Evolutionary conservation across 2,888 invertebrate genomes (phyloP), one percentile per base, ranked within the genome.

Genomic region (Euphydryas editha): DNA sequence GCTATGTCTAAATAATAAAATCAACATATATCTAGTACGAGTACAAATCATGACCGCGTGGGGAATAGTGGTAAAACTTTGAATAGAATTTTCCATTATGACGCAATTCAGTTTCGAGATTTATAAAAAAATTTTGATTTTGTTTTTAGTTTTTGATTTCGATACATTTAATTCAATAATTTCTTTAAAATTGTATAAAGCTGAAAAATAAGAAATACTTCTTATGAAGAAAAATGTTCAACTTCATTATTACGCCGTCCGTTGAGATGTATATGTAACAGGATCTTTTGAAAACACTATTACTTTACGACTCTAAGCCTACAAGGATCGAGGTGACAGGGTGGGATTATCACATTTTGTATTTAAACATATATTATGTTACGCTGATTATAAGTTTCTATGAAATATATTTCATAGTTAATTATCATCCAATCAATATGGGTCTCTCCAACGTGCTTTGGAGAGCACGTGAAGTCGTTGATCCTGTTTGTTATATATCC

Each of bases 261-360:
- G 57, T 42, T 21, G 57, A 60, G 59, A 60, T 59, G 30, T 54
- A 56, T 24, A 49, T 57, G 46, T 60, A 60, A 59, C 51, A 62
- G 37, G 47, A 49, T 37, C 57, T 62, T 59, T 68, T 60, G 65
- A 65, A 62, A 59, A 59, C 59, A 62, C 56, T 62, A 59, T 65
- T 68, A 62, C 59, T 68, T 59, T 49, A 59, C 51, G 57, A 63
- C 63, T 62, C 64, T 60, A 62, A 63, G 59, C 51, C 57, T 46
- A 60, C 69, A 69, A 69, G 58, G 65, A 63, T 60, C 51, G 49
- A 62, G 66, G 63, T 69, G 62, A 69, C 65, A 66, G 62, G 49
- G 20, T 47, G 39, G 69, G 65, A 66, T 66, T 63, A 69, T 62
- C 57, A 63, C 60, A 59, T 63, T 46, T 62, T n/a, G n/a, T 68